phyloP scores from a whole-genome alignment of 1,140 invertebrate genomes.

The Drosophila malerkotliana region DNA sequence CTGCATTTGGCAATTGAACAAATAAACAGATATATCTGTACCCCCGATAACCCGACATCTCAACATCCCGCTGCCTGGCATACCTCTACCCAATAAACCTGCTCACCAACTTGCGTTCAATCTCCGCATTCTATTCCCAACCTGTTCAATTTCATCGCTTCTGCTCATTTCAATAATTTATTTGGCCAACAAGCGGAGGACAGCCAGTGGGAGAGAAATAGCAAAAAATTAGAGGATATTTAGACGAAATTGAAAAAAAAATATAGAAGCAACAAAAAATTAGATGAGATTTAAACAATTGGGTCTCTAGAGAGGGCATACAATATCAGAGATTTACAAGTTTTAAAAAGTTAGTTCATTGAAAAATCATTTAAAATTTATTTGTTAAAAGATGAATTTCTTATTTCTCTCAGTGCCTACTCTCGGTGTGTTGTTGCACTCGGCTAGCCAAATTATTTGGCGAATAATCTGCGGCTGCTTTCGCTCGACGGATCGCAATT shows the following conservation, averaged over 20 bases:
- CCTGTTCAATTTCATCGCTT: slow-evolving; percentile 78
- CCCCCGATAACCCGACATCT: neutral
- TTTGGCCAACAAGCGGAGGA: slow-evolving; percentile 64
- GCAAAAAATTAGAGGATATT: slow-evolving; percentile 2
- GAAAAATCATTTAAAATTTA: too few species aligned
- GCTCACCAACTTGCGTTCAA: slow-evolving; percentile 36
- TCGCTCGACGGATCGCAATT: slow-evolving; percentile 73
- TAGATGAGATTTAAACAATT: neutral
- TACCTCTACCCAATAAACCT: slow-evolving; percentile 13
- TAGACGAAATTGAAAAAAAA: neutral
- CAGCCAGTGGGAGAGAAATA: slow-evolving; percentile 19
- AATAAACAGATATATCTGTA: slow-evolving; percentile 57
- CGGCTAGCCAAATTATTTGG: slow-evolving; percentile 78
- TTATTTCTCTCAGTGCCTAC: slow-evolving; percentile 5
- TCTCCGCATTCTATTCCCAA: slow-evolving; percentile 62
- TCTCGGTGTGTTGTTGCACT: slow-evolving; percentile 26
- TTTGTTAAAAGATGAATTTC: too few species aligned
- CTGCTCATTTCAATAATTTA: slow-evolving; percentile 77
- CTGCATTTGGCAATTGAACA: slow-evolving; percentile 66
- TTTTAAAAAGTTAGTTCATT: too few species aligned
- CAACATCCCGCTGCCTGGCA: neutral
- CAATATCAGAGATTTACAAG: too few species aligned
- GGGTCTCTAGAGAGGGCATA: too few species aligned
- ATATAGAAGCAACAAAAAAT: neutral
- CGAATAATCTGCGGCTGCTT: slow-evolving; percentile 76